Percentiles rank a stretch among this genome's conserved stretches.
Conservation (phyloP, 2,113 vertebrate species). For the Ptyas mucosa region DNA sequence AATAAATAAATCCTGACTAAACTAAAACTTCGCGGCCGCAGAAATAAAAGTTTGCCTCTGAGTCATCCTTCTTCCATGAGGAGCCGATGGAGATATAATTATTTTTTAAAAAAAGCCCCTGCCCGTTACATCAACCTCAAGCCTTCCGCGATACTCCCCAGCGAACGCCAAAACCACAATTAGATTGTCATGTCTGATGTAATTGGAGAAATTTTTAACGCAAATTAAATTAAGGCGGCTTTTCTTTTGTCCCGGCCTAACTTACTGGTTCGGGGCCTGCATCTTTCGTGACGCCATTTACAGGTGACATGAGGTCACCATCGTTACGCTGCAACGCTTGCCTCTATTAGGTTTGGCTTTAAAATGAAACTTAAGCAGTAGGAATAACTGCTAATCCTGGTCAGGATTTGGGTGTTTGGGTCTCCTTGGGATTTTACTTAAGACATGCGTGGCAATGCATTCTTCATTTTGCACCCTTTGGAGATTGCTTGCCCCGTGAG, state of each 20-base stretch:
- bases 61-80: background rate
- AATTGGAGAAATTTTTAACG: background rate
- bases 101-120: background rate
- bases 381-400: background rate
- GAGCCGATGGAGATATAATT: background rate
- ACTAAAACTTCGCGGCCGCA: background rate
- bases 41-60: background rate
- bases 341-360: too few relatives aligned
- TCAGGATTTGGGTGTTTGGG: background rate
- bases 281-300: background rate
- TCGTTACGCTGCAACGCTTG: too few relatives aligned
- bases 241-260: background rate
- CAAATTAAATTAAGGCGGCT: background rate
- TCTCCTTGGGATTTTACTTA: background rate
- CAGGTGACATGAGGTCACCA: background rate
- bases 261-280: background rate
- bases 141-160: background rate
- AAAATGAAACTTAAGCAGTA: background rate
- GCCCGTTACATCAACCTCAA: background rate
- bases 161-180: background rate
- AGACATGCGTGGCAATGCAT: background rate
- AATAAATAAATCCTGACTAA: background rate
- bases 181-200: background rate
- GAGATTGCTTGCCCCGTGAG: background rate
- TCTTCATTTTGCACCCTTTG: background rate